Conservation (phyloP, 2,888 invertebrate species). For the Callosobruchus maculatus region DNA sequence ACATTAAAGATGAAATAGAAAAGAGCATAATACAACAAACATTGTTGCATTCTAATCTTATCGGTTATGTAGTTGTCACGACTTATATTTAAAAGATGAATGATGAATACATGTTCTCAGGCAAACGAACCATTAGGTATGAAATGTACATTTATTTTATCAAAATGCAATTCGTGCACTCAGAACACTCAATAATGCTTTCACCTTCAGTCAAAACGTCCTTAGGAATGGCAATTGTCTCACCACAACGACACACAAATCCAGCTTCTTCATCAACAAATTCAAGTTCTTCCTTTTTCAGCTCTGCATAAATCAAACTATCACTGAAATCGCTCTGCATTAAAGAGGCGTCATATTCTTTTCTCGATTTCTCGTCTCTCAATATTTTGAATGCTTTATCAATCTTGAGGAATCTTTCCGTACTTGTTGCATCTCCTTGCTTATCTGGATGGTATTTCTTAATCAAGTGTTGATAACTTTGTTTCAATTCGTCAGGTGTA, state of each 20-base stretch:
- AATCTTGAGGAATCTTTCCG: constrained; percentile 52
- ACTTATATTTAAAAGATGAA: not conserved
- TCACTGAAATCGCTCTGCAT: constrained; percentile 57
- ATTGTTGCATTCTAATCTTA: too few species aligned
- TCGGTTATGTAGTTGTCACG: too few species aligned
- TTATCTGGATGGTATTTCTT: constrained; percentile 62
- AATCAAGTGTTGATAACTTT: constrained; percentile 58
- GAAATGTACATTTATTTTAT: constrained; percentile 41
- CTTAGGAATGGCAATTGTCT: constrained; percentile 53
- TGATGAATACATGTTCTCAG: not conserved
- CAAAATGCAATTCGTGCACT: constrained; percentile 70
- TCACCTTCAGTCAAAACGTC: constrained; percentile 43
- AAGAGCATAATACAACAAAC: too few species aligned
- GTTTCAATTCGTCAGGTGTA: constrained; percentile 58
- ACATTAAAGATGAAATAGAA: too few species aligned
- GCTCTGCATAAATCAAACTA: constrained; percentile 59
- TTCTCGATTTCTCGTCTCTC: constrained; percentile 57
- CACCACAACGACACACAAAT: constrained; percentile 71
- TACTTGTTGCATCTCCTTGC: constrained; percentile 11
- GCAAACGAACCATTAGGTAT: not conserved
- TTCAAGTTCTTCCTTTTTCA: constrained; percentile 53
- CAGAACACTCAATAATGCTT: constrained; percentile 62
- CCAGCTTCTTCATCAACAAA: constrained; percentile 45
- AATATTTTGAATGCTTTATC: constrained; percentile 71
- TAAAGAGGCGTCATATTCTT: constrained; percentile 63